phyloP scores from a whole-genome alignment of 2,113 vertebrate genomes.

The Microcebus lehilahytsara region DNA sequence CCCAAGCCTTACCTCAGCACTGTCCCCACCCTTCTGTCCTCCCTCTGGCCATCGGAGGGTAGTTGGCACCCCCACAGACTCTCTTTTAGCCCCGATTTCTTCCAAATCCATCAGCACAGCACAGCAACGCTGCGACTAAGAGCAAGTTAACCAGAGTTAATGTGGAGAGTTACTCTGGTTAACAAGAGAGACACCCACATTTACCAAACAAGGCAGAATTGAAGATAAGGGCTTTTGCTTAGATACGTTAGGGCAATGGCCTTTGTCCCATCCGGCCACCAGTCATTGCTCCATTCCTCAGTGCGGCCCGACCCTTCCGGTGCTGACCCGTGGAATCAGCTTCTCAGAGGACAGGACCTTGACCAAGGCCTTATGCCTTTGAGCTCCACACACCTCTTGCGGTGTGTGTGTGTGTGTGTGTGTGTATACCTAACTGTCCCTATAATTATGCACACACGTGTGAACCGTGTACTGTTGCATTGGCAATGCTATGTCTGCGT shows the following conservation, averaged over 20 bases:
- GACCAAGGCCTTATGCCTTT: background rate
- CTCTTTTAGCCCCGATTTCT: background rate
- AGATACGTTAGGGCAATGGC: background rate
- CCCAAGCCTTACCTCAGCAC: background rate
- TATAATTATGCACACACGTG: background rate
- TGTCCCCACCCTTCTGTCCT: background rate
- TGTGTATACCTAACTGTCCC: background rate
- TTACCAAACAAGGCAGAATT: background rate
- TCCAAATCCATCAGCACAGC: background rate
- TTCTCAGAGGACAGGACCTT: background rate
- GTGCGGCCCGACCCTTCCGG: background rate
- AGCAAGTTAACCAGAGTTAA: background rate
- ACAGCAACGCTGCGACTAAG: background rate
- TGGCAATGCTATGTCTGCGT: background rate
- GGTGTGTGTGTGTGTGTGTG: no score
- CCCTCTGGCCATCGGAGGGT: background rate
- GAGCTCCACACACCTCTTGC: background rate
- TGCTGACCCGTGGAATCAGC: background rate
- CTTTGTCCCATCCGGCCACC: background rate
- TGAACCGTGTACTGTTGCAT: background rate
- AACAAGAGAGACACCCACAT: background rate
- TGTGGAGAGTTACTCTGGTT: background rate
- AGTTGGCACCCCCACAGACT: background rate
- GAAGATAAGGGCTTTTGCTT: background rate
- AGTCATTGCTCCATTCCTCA: background rate